A percentile compares a stretch with the other conserved stretches of the same genome.
phyloP scores from a whole-genome alignment of 2,113 vertebrate species.

The Rhinopithecus roxellana region DNA sequence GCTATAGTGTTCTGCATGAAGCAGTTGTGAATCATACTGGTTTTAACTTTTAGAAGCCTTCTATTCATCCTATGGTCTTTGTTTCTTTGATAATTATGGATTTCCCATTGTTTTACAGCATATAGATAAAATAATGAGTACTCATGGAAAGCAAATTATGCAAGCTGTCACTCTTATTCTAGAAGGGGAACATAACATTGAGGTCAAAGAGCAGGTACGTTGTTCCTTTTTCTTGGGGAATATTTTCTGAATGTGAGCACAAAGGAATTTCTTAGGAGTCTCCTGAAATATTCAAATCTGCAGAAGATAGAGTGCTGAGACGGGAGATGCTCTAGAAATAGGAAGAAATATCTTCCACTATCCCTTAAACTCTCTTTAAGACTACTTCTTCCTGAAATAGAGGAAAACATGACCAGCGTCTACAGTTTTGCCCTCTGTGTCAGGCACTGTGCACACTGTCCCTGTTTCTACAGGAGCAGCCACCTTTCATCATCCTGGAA shows the following conservation, averaged over 20 bases:
- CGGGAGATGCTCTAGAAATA: not conserved
- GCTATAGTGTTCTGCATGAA: not conserved
- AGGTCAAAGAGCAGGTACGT: constrained; percentile 98
- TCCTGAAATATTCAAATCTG: not conserved
- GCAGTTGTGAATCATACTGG: not conserved
- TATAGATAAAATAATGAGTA: constrained; percentile 99
- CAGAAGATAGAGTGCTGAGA: not conserved
- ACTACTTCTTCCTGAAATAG: not conserved
- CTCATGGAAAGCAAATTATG: constrained; percentile 99
- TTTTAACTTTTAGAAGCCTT: constrained; percentile 40
- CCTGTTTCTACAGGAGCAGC: not conserved
- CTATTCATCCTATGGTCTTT: not conserved
- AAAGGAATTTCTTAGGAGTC: not conserved
- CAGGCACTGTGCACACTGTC: not conserved
- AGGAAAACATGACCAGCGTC: not conserved
- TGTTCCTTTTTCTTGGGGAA: constrained; percentile 45
- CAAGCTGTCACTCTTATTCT: constrained; percentile 99
- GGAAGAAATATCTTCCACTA: not conserved
- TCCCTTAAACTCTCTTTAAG: not conserved
- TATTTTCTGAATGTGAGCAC: constrained; percentile 19
- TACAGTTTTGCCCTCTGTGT: not conserved
- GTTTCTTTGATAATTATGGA: constrained; percentile 65
- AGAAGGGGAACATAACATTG: constrained; percentile 96
- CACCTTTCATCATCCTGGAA: not conserved
- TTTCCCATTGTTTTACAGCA: constrained; percentile 88